Conservation (phyloP, 2,888 invertebrate genomes). For the Drosophila kambysellisi region DNA sequence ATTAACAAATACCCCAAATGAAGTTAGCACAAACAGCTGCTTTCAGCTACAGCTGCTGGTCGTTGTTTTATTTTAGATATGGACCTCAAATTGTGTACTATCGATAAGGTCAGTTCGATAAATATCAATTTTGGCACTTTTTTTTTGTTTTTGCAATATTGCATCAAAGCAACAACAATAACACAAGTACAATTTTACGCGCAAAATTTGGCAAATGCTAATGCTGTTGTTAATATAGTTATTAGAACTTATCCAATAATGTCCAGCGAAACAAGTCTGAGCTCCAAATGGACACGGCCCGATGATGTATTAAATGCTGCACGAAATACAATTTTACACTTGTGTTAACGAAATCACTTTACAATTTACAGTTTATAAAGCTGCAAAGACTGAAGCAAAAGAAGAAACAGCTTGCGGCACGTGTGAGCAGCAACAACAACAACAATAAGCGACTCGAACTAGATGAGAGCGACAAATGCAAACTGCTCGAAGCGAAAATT, state of each 20-base stretch:
- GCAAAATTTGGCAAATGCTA: conserved; percentile 30
- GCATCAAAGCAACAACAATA: conserved; percentile 35
- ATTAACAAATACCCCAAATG: neutral
- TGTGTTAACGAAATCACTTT: neutral
- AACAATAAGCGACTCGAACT: conserved; percentile 63
- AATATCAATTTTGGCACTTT: neutral
- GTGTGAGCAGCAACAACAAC: conserved; percentile 85
- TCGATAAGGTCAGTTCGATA: conserved; percentile 1
- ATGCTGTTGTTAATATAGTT: conserved; percentile 13
- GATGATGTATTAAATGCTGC: conserved; percentile 74
- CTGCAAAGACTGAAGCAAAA: conserved; percentile 91
- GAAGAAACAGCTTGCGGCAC: conserved; percentile 91
- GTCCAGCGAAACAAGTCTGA: conserved; percentile 64
- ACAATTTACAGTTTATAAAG: conserved; percentile 84
- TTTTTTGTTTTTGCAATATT: conserved; percentile 17
- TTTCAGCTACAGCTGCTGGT: neutral
- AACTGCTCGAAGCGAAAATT: conserved; percentile 82
- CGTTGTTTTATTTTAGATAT: conserved; percentile 7
- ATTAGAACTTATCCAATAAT: conserved; percentile 43
- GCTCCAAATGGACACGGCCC: conserved; percentile 82
- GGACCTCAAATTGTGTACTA: neutral
- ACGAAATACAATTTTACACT: neutral
- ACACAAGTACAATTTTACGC: conserved; percentile 33
- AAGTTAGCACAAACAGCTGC: neutral
- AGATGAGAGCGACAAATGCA: conserved; percentile 70